Conservation (phyloP, 2,113 vertebrate species). For the Puma concolor region DNA sequence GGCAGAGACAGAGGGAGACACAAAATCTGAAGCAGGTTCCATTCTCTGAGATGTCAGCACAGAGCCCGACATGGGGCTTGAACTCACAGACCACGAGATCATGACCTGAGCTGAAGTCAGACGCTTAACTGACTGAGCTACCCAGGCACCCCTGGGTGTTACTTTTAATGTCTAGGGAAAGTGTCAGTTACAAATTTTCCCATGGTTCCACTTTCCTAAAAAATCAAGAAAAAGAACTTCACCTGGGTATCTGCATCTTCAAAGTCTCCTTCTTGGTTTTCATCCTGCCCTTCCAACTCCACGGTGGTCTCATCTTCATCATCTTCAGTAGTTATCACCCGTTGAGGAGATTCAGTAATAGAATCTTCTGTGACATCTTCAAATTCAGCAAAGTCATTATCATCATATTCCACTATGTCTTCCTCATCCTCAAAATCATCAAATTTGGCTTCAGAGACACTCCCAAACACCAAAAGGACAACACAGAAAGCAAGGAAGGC, state of each 20-base stretch:
- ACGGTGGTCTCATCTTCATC: conserved; percentile 96
- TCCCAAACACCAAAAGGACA: conserved; percentile 79
- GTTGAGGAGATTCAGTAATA: conserved; percentile 88
- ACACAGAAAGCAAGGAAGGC: conserved; percentile 73
- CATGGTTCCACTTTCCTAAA: not conserved
- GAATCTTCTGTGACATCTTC: conserved; percentile 93
- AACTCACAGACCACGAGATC: no score
- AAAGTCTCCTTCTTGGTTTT: conserved; percentile 94
- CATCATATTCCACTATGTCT: conserved; percentile 96
- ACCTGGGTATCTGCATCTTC: conserved; percentile 94
- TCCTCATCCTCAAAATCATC: conserved; percentile 97
- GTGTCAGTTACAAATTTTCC: not conserved
- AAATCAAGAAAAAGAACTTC: conserved; percentile 4
- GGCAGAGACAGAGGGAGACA: no score
- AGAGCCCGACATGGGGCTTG: no score
- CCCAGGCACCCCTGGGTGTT: not conserved
- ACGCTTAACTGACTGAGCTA: no score
- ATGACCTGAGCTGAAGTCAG: no score
- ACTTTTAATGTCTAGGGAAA: not conserved
- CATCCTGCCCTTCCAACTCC: conserved; percentile 93
- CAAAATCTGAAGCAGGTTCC: no score
- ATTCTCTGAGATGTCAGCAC: no score
- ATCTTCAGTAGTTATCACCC: conserved; percentile 88
- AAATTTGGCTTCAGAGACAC: conserved; percentile 87
- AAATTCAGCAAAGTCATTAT: conserved; percentile 99